Percentiles rank a stretch among this genome's conserved stretches.
Evolutionary conservation across 1,140 invertebrate species (phyloP).

Genomic region (Pinna nobilis): DNA sequence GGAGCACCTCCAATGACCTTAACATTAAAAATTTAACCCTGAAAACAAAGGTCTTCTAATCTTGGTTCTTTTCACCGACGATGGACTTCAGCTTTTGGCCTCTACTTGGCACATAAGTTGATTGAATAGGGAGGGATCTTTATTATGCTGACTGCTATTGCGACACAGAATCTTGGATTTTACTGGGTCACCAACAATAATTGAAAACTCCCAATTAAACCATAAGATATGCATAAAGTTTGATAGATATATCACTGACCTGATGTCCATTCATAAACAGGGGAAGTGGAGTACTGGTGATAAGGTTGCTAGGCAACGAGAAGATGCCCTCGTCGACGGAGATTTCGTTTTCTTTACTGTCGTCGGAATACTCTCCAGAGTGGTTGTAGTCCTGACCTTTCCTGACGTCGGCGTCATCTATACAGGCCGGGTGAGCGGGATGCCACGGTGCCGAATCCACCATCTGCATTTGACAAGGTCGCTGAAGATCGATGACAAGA

Average conservation of each 20-base stretch:
- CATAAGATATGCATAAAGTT: neutral
- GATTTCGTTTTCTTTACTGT: slow-evolving; percentile 50
- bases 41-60: too few species aligned
- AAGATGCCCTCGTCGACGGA: slow-evolving; percentile 48
- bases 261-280: slow-evolving; percentile 52
- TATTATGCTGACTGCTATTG: neutral
- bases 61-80: too few species aligned
- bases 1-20: too few species aligned
- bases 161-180: too few species aligned
- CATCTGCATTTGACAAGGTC: slow-evolving; percentile 38
- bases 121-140: too few species aligned
- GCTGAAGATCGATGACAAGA: slow-evolving; percentile 54
- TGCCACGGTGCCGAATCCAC: slow-evolving; percentile 48
- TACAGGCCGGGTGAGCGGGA: slow-evolving; percentile 2
- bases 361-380: slow-evolving; percentile 35
- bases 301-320: slow-evolving; percentile 44
- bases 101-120: too few species aligned
- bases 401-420: slow-evolving; percentile 38
- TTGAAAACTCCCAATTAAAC: neutral
- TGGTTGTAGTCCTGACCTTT: slow-evolving; percentile 37
- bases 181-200: too few species aligned
- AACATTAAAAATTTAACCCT: too few species aligned
- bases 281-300: slow-evolving; percentile 58
- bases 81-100: too few species aligned
- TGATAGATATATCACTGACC: slow-evolving; percentile 50